Evolutionary conservation across 2,888 invertebrate genomes (phyloP).

Genomic region (Aleiodes leptofemur): DNA sequence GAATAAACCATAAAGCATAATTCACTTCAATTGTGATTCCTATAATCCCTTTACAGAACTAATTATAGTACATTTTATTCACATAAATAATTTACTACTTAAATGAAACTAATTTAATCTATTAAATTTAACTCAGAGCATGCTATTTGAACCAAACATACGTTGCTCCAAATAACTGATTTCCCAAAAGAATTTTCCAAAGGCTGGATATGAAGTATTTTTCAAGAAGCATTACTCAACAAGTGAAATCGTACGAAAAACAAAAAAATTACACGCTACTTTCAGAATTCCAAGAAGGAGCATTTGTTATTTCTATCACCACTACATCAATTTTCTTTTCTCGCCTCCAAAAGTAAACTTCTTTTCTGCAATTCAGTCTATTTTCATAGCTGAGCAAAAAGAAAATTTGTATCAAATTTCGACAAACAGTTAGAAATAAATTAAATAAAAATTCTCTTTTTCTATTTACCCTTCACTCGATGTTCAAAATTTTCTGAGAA

Average conservation of each 20-base stretch:
- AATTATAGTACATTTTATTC: too few species aligned
- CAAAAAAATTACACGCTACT: neutral
- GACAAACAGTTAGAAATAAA: constrained; percentile 9
- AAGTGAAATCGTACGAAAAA: neutral
- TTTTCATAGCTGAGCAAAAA: constrained; percentile 66
- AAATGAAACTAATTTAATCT: too few species aligned
- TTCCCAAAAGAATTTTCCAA: too few species aligned
- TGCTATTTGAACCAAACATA: too few species aligned
- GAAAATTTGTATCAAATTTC: constrained; percentile 58
- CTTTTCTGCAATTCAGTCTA: constrained; percentile 62
- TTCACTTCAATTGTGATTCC: too few species aligned
- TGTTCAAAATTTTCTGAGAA: neutral
- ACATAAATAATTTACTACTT: too few species aligned
- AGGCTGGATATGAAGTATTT: too few species aligned
- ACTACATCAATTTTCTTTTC: constrained; percentile 15
- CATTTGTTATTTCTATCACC: constrained; percentile 54
- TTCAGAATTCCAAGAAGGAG: constrained; percentile 47
- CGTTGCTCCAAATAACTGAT: too few species aligned
- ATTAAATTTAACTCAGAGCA: too few species aligned
- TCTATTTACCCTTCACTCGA: neutral
- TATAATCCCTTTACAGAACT: too few species aligned
- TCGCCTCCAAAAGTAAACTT: constrained; percentile 50
- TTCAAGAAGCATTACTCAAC: too few species aligned
- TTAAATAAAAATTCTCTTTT: neutral
- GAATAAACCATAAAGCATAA: too few species aligned